Evolutionary conservation across 2,888 invertebrate species (phyloP).

Genomic region (Biston betularia): DNA sequence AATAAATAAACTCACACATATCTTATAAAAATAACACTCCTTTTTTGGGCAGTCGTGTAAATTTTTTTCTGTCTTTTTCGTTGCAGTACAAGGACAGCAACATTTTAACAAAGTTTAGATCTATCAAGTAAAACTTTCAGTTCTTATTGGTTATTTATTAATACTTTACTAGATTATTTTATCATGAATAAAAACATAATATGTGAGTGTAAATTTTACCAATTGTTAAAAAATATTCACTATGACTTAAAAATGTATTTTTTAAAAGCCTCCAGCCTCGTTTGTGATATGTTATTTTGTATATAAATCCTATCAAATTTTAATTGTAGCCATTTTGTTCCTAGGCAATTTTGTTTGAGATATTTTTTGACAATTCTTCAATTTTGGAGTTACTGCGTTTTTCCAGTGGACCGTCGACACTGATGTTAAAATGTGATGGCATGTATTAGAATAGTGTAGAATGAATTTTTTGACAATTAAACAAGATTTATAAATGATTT

Average conservation of each 20-base stretch:
- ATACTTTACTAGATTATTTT: too few species aligned
- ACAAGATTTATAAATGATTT: conserved; percentile 58
- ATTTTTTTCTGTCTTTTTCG: too few species aligned
- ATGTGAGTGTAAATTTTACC: not conserved
- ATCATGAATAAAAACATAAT: not conserved
- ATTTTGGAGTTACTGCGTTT: conserved; percentile 37
- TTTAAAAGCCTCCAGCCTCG: conserved; percentile 39
- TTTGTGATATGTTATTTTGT: conserved; percentile 62
- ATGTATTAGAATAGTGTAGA: conserved; percentile 60
- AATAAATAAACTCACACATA: too few species aligned
- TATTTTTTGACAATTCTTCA: conserved; percentile 44
- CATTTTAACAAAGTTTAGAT: too few species aligned
- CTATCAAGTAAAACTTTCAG: too few species aligned
- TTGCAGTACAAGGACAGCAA: too few species aligned
- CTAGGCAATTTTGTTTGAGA: conserved; percentile 54
- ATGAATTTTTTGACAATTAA: conserved; percentile 67
- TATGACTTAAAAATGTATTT: conserved; percentile 6
- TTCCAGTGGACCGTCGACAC: conserved; percentile 50
- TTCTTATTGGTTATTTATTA: too few species aligned
- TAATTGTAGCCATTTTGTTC: conserved; percentile 55
- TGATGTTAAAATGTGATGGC: conserved; percentile 51
- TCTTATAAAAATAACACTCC: too few species aligned
- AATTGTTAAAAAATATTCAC: not conserved
- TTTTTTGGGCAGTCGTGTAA: too few species aligned
- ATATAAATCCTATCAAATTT: conserved; percentile 49